Evolutionary conservation across 2,113 vertebrate species (phyloP).

Genomic region (Anhinga anhinga): DNA sequence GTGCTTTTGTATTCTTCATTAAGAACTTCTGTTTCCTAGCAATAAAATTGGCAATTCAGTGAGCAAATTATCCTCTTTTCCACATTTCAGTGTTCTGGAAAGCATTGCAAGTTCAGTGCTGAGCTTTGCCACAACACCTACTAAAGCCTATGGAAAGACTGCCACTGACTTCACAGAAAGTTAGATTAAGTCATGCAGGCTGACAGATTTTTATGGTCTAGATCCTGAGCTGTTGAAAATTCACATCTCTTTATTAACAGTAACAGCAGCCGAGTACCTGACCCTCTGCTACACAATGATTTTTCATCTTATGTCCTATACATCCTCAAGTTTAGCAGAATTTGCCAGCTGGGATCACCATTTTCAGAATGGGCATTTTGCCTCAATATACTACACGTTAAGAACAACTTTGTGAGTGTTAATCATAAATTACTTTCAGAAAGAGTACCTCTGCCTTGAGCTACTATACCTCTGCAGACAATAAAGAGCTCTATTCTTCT

Average conservation of each 20-base stretch:
- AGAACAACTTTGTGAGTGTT: neutral
- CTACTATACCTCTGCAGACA: neutral
- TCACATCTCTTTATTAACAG: neutral
- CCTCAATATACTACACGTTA: neutral
- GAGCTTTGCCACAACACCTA: neutral
- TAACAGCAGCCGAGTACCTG: neutral
- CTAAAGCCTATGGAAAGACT: neutral
- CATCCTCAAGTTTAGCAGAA: neutral
- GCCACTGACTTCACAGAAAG: neutral
- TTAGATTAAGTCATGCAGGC: neutral
- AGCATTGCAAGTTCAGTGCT: neutral
- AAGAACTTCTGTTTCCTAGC: neutral
- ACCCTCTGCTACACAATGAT: neutral
- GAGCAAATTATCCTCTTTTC: neutral
- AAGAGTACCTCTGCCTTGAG: neutral
- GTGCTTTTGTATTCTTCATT: neutral
- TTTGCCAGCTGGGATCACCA: neutral
- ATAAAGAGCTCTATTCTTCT: neutral
- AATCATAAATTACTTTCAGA: neutral
- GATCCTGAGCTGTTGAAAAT: neutral
- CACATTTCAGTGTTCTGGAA: neutral
- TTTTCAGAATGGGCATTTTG: neutral
- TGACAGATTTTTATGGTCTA: neutral
- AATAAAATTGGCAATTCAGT: neutral
- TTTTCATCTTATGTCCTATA: neutral